phyloP scores from a whole-genome alignment of 2,113 vertebrate genomes.

The Peromyscus leucopus region DNA sequence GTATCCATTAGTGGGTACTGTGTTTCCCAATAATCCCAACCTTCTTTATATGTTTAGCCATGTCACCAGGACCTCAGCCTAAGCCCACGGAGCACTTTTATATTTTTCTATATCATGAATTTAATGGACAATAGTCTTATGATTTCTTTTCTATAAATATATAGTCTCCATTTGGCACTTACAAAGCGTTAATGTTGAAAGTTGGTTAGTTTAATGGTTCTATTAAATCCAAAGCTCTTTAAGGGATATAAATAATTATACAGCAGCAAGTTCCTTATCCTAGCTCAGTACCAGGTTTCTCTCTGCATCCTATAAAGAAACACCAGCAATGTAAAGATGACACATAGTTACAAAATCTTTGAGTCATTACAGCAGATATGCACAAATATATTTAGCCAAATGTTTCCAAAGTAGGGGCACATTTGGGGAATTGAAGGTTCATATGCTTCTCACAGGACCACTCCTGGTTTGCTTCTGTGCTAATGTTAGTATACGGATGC shows the following conservation, averaged over 20 bases:
- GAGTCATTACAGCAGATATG: constrained; percentile 61
- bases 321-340: constrained; percentile 37
- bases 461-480: constrained; percentile 44
- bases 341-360: constrained; percentile 63
- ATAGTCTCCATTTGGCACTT: neutral
- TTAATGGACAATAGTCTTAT: neutral
- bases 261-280: neutral
- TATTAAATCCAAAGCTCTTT: neutral
- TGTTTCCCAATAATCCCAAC: neutral
- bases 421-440: constrained; percentile 55
- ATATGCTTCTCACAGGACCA: constrained; percentile 46
- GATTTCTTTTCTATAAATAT: neutral
- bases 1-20: no score
- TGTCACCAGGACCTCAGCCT: neutral
- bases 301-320: constrained; percentile 43
- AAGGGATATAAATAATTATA: neutral
- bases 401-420: constrained; percentile 61
- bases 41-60: neutral
- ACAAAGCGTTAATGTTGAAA: neutral
- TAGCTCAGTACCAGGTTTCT: neutral
- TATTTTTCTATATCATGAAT: constrained; percentile 7
- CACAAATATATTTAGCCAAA: constrained; percentile 65
- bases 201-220: neutral
- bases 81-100: neutral
- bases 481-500: constrained; percentile 62